phyloP scores from a whole-genome alignment of 2,113 vertebrate genomes.

The Odocoileus virginianus region DNA sequence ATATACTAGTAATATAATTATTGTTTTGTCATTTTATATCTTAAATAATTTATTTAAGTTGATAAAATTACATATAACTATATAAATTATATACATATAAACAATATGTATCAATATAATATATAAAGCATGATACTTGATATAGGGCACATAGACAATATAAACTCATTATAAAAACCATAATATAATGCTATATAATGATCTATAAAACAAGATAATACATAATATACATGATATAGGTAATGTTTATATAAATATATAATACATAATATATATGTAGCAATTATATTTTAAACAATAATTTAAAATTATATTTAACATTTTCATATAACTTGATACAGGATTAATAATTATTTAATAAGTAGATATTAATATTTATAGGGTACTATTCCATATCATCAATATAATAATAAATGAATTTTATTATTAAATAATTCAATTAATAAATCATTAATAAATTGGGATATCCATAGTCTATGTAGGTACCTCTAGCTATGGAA shows the following conservation, averaged over 20 bases:
- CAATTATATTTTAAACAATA: not conserved
- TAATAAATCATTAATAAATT: not conserved
- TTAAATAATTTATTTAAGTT: not conserved
- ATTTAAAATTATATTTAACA: not conserved
- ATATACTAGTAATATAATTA: not conserved
- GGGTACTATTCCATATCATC: not conserved
- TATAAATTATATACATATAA: not conserved
- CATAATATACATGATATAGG: not conserved
- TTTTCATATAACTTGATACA: not conserved
- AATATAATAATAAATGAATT: not conserved
- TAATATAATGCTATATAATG: not conserved
- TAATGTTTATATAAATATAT: not conserved
- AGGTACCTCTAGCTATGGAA: not conserved
- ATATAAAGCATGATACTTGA: not conserved
- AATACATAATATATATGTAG: not conserved
- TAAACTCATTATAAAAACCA: not conserved
- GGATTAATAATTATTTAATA: not conserved
- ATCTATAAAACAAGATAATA: not conserved
- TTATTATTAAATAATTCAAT: not conserved
- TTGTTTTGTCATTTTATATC: not conserved
- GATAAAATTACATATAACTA: not conserved
- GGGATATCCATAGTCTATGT: not conserved
- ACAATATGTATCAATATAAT: not conserved
- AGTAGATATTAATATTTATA: not conserved
- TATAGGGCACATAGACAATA: not conserved